Evolutionary conservation across 2,113 vertebrate species (phyloP).

Genomic region (Circaetus gallicus): DNA sequence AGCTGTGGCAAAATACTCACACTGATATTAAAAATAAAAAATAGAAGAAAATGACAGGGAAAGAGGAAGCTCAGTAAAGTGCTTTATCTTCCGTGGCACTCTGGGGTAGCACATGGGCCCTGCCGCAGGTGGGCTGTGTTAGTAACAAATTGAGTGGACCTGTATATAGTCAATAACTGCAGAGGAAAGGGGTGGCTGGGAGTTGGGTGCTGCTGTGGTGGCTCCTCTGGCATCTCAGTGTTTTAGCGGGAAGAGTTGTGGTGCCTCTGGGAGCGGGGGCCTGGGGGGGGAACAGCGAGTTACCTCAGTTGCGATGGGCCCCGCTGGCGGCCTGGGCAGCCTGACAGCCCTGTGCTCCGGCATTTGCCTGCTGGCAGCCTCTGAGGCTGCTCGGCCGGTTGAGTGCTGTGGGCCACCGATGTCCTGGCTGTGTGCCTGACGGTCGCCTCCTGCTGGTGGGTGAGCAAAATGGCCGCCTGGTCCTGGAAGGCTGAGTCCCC

Average conservation of each 20-base stretch:
- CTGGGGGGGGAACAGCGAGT: accelerated
- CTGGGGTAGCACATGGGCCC: not conserved
- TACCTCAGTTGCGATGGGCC: accelerated
- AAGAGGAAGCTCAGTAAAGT: not conserved
- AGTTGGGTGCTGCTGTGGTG: accelerated
- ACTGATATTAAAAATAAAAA: not conserved
- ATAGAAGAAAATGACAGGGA: not conserved
- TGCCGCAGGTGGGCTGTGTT: not conserved
- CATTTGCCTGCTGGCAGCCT: not conserved
- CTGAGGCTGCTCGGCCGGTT: accelerated
- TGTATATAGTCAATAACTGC: not conserved
- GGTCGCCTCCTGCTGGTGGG: not conserved
- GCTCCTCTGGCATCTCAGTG: accelerated
- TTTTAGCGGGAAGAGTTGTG: not conserved
- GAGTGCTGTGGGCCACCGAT: not conserved
- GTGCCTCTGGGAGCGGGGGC: accelerated
- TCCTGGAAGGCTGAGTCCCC: no score
- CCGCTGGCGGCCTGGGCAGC: not conserved
- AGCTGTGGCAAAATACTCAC: not conserved
- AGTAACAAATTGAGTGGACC: not conserved
- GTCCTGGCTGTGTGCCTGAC: accelerated
- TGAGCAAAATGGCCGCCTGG: not conserved
- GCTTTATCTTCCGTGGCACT: not conserved
- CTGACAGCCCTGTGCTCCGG: accelerated
- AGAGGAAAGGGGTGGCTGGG: not conserved